phyloP scores from a whole-genome alignment of 2,113 vertebrate genomes.

The Chunga burmeisteri region DNA sequence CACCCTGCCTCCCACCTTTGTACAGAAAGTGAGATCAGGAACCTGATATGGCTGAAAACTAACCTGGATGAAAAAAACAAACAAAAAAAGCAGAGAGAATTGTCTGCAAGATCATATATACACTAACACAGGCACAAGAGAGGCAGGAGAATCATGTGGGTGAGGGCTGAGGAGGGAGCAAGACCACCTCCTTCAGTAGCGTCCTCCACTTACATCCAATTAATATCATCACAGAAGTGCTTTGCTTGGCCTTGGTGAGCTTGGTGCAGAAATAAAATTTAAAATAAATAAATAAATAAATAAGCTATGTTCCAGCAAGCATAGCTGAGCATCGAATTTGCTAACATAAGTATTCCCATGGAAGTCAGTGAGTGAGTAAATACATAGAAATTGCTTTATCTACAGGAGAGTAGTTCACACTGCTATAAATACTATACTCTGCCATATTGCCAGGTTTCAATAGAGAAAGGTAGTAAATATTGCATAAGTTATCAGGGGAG shows the following conservation, averaged over 20 bases:
- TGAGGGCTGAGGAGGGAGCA: not conserved
- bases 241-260: not conserved
- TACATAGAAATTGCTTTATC: conserved; percentile 2
- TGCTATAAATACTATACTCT: not conserved
- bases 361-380: conserved; percentile 10
- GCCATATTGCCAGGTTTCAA: not conserved
- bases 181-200: not conserved
- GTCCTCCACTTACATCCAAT: not conserved
- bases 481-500: not conserved
- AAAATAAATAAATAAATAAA: not conserved
- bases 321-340: not conserved
- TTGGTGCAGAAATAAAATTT: not conserved
- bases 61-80: not conserved
- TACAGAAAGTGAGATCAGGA: not conserved
- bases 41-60: not conserved
- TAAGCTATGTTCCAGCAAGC: not conserved
- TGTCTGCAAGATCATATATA: not conserved
- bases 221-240: not conserved
- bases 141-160: not conserved
- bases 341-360: not conserved
- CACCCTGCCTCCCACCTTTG: not conserved
- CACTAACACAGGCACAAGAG: not conserved
- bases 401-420: not conserved
- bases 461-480: not conserved
- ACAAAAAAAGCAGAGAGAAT: not conserved